These are phyloP conservation scores for Enteromius radiatus DNA, from an alignment of 2,797 vertebrate genomes.

Conservation along the genomic window DNA sequence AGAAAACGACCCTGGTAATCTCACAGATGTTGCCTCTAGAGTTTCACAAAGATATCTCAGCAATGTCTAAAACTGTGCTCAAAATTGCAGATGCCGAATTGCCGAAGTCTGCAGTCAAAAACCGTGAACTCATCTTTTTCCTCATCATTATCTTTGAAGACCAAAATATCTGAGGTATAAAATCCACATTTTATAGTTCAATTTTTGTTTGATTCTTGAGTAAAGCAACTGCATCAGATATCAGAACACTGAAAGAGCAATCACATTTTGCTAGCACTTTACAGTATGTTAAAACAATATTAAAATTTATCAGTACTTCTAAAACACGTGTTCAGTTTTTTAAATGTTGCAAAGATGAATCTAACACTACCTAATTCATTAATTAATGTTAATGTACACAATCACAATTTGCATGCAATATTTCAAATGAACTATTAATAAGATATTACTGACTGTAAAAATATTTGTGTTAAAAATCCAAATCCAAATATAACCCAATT, in stretches of 20 bases:
- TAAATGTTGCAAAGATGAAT: background rate
- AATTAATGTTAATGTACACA: background rate
- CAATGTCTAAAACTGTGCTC: background rate
- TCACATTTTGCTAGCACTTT: background rate
- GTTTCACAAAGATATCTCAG: background rate
- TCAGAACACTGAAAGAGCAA: background rate
- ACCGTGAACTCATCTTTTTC: background rate
- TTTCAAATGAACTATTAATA: background rate
- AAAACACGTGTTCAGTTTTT: background rate
- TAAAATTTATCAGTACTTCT: background rate
- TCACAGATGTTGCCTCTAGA: background rate
- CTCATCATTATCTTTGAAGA: background rate
- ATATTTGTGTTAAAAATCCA: background rate
- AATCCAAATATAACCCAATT: background rate
- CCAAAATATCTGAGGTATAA: conserved; percentile 1
- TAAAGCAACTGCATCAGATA: background rate
- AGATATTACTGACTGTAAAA: background rate
- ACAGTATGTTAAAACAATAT: background rate
- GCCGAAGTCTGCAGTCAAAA: background rate
- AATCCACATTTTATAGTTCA: background rate
- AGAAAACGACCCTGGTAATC: background rate
- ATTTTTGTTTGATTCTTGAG: background rate
- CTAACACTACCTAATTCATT: background rate
- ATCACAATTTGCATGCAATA: too few species aligned
- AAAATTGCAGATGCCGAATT: background rate